Base-by-base conservation (phyloP, 1,140 invertebrate genomes). In the Pachypeltis micranthus region DNA sequence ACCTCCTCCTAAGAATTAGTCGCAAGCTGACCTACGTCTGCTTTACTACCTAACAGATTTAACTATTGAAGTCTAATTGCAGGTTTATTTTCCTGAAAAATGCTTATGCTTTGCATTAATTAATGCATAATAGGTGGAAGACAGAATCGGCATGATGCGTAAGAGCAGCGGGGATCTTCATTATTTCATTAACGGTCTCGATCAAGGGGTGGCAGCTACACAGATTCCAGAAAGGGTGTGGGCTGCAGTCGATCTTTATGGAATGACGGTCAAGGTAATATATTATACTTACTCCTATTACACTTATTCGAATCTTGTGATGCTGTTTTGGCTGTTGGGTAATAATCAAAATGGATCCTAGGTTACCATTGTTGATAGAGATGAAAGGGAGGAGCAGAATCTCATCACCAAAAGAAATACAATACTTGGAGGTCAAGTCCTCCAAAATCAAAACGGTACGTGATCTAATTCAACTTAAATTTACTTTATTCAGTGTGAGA, bases 211-310 rank as follows among this genome's bases (percentile, higher is more conserved):
- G 1, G 93, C 93, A 0, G 89, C 91, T 0, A 81, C 82, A 3
- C 83, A 84, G 65, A 85, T 95, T 16, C 84, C 87, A 0, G 69
- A 79, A 24, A 81, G 81, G 54, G 83, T 96, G 1, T 96, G 90
- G 88, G 92, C 91, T 26, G 92, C 96, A 27, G 87, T 96, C 25
- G 93, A 97, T 77, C 77, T 97, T 34, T 97, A 97, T 74, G 94
- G 94, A 24, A 96, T 95, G 90, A 94, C 93, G 24, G 92, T 94
- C 0, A 96, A 94, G 79, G 84, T 85, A n/a, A n/a, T n/a, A n/a
- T n/a, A n/a, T n/a, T n/a, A n/a, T n/a, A n/a, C n/a, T n/a, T n/a
- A n/a, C n/a, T n/a, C n/a, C n/a, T n/a, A n/a, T n/a, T n/a, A n/a
- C n/a, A n/a, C n/a, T n/a, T n/a, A n/a, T n/a, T n/a, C n/a, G n/a